Evolutionary conservation across 1,140 invertebrate species (phyloP).

Genomic region (Lepidurus couesii): DNA sequence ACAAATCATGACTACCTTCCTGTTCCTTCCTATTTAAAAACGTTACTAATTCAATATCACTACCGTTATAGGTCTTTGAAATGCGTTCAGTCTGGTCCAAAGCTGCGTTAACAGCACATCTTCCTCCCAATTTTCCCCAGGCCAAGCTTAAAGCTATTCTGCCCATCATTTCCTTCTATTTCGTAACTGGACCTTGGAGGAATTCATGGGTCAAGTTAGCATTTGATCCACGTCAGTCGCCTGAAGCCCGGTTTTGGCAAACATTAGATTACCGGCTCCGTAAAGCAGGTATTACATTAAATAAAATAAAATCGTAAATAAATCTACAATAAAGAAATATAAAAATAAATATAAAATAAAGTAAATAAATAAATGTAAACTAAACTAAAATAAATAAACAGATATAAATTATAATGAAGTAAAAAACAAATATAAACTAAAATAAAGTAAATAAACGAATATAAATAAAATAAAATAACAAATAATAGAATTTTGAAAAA

Average conservation of each 20-base stretch:
- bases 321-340: no score
- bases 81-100: slow-evolving; percentile 79
- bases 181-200: slow-evolving; percentile 79
- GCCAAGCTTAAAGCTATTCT: slow-evolving; percentile 69
- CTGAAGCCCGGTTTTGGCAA: slow-evolving; percentile 67
- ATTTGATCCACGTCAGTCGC: slow-evolving; percentile 77
- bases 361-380: no score
- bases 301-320: neutral
- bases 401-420: no score
- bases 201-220: slow-evolving; percentile 76
- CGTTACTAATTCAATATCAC: slow-evolving; percentile 32
- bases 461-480: slow-evolving; percentile 46
- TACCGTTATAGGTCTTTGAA: slow-evolving; percentile 42
- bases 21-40: slow-evolving; percentile 36
- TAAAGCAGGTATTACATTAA: neutral
- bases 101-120: slow-evolving; percentile 57
- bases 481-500: no score
- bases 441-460: no score
- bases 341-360: no score
- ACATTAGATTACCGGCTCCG: slow-evolving; percentile 77
- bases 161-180: slow-evolving; percentile 76
- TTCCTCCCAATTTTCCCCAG: slow-evolving; percentile 54
- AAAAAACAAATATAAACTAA: no score
- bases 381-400: no score
- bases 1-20: neutral